Conservation (phyloP, 2,113 vertebrate genomes). For the Nannobrachium achirus region DNA sequence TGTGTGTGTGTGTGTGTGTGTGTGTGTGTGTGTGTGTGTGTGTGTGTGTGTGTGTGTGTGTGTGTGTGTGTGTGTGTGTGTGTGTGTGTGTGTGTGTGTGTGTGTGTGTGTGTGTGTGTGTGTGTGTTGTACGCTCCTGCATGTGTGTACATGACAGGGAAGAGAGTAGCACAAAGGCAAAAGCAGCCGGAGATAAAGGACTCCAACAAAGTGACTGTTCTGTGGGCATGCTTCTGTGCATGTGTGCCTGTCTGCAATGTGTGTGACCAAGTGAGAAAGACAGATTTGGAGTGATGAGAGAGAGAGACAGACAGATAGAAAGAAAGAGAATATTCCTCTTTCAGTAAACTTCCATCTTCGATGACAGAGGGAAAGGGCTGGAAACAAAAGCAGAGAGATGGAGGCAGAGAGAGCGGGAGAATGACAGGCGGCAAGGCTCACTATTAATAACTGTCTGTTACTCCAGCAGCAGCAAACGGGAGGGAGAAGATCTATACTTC, state of each 20-base stretch:
- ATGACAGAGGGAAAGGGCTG: background rate
- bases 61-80: background rate
- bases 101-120: background rate
- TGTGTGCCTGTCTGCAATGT: background rate
- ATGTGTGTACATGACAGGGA: background rate
- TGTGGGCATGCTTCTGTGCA: background rate
- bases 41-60: background rate
- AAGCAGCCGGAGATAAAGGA: too few relatives aligned
- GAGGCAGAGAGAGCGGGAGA: background rate
- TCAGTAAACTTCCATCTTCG: background rate
- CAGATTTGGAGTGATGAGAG: background rate
- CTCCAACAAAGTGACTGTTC: background rate
- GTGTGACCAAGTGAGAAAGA: background rate
- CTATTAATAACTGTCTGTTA: too few relatives aligned
- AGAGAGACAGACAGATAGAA: background rate
- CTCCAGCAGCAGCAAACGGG: too few relatives aligned
- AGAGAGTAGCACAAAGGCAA: too few relatives aligned
- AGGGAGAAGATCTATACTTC: too few relatives aligned
- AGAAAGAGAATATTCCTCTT: background rate
- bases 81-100: background rate
- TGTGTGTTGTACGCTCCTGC: background rate
- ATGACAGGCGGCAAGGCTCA: background rate
- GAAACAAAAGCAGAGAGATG: background rate
- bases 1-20: background rate
- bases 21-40: constrained; percentile 6